phyloP scores from a whole-genome alignment of 2,113 vertebrate species.

The Hemiprocne comata region DNA sequence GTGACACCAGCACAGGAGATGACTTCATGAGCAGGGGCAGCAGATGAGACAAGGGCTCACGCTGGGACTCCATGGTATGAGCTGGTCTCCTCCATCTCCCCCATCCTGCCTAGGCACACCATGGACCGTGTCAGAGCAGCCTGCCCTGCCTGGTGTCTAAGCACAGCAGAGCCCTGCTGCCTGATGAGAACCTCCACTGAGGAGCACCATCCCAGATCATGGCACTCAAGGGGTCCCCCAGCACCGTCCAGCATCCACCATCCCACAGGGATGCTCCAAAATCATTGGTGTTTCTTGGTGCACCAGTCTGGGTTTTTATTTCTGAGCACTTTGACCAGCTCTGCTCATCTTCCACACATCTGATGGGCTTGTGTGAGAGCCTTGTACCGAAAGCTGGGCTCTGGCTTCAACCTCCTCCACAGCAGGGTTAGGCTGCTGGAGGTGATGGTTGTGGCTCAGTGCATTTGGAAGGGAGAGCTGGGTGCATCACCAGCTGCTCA shows the following conservation, averaged over 20 bases:
- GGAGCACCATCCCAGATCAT: accelerated
- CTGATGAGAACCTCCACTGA: neutral
- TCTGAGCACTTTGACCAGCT: neutral
- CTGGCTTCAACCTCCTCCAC: neutral
- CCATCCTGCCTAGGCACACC: accelerated
- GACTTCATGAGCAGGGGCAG: neutral
- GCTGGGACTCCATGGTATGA: neutral
- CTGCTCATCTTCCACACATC: neutral
- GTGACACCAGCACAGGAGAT: neutral
- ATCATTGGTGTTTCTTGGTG: accelerated
- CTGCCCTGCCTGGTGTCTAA: neutral
- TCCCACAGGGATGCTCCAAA: neutral
- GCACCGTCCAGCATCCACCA: accelerated
- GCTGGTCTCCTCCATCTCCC: neutral
- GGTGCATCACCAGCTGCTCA: neutral
- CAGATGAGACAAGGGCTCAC: neutral
- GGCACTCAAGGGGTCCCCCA: accelerated
- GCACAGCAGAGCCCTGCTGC: neutral
- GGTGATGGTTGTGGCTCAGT: accelerated
- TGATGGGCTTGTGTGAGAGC: neutral
- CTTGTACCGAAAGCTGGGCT: neutral
- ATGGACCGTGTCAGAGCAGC: accelerated
- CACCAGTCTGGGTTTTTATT: neutral
- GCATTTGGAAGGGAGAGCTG: neutral
- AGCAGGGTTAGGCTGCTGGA: neutral